Base-by-base conservation (phyloP, 2,888 invertebrate species). In the Eilema sororculum region DNA sequence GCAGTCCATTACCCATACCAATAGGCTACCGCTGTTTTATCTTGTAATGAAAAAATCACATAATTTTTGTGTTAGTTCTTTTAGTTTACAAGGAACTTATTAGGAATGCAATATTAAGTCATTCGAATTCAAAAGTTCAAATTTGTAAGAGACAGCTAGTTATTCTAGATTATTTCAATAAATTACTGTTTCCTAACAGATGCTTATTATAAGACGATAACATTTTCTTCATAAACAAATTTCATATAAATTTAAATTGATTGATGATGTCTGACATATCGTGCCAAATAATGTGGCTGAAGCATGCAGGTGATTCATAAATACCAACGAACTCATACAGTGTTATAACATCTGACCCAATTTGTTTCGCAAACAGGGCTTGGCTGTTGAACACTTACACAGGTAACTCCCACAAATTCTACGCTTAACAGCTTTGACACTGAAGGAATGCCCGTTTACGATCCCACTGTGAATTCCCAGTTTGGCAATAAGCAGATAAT, bases 341-440 rank as follows among this genome's bases (percentile, higher is more conserved):
- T 77, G 76, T 77, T 78, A 77, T 73, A 84, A 78, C 81, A 82
- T 80, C 84, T 87, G 79, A 84, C 86, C 81, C 83, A 81, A 86
- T 86, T 79, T 74, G 75, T 93, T 93, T 81, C 87, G 79, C 84
- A 90, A 92, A 78, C 80, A 87, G 88, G 90, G 89, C 86, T 87
- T 83, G 90, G 87, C 85, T 84, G 71, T n/a, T 74, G 81, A 84
- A 79, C 75, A 77, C 78, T 85, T 86, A 82, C 83, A 71, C 67
- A 78, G 84, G 85, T 85, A 82, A 85, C 87, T 85, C 84, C 84
- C 82, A 91, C 87, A 89, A 90, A 88, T 84, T 86, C 78, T 78
- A 76, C 78, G 80, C 84, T 88, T 91, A 87, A 90, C 89, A 82
- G 78, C 74, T 79, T 85, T 87, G 87, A 88, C 87, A 88, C 86